A percentile compares a stretch with the other conserved stretches of the same genome.
These are phyloP conservation scores for Trachelus iudaicus DNA, from an alignment of 2,888 invertebrate genomes.

Conservation along the genomic window DNA sequence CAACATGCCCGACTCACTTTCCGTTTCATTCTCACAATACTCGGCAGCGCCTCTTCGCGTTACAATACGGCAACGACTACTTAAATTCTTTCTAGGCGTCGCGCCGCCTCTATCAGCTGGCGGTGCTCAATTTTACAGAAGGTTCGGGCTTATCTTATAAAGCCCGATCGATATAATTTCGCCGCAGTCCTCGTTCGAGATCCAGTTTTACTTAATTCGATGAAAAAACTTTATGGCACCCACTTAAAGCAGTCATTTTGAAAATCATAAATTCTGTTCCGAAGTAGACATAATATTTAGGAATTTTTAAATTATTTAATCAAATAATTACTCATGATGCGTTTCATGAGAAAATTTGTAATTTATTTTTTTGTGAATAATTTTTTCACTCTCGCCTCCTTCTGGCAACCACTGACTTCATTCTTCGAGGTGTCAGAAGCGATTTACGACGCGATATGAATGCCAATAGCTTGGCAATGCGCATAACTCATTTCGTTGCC, in stretches of 20 bases:
- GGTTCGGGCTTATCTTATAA: neutral
- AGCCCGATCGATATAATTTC: neutral
- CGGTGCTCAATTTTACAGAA: slow-evolving; percentile 9
- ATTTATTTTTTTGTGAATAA: neutral
- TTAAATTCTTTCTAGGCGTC: slow-evolving; percentile 16
- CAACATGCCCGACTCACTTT: slow-evolving; percentile 15
- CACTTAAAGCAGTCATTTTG: neutral
- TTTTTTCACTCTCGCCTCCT: neutral
- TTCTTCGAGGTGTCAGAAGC: slow-evolving; percentile 49
- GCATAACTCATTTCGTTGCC: slow-evolving; percentile 9
- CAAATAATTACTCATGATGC: neutral
- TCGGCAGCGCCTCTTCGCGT: slow-evolving; percentile 12
- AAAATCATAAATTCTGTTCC: neutral
- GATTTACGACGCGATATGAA: slow-evolving; percentile 51
- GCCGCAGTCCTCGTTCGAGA: neutral
- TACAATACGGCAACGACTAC: slow-evolving; percentile 35
- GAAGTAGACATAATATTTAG: neutral
- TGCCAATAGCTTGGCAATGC: slow-evolving; percentile 5
- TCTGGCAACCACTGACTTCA: slow-evolving; percentile 55
- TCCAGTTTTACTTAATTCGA: neutral
- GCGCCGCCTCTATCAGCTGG: neutral
- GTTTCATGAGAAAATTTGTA: neutral
- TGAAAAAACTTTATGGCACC: neutral
- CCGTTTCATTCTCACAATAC: slow-evolving; percentile 22
- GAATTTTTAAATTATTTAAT: neutral